These are phyloP conservation scores for Trimorus sp. DNA, from an alignment of 2,888 invertebrate genomes.

Conservation along the genomic window DNA sequence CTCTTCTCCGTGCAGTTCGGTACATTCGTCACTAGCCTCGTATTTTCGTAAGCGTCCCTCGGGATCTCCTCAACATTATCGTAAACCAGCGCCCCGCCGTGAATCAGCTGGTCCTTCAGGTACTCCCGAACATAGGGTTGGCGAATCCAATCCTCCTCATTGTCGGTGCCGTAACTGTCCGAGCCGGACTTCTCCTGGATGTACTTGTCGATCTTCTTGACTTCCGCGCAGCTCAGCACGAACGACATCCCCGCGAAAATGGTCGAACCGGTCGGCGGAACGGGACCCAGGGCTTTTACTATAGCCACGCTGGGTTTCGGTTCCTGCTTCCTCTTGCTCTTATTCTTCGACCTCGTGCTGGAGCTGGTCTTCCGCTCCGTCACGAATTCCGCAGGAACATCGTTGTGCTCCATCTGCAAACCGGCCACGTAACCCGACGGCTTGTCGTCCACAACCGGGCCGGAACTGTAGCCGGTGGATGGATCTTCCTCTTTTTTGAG, in stretches of 20 bases:
- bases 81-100: slow-evolving; percentile 85
- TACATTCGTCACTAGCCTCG: slow-evolving; percentile 86
- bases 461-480: background rate
- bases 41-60: slow-evolving; percentile 83
- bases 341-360: slow-evolving; percentile 80
- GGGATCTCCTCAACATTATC: slow-evolving; percentile 83
- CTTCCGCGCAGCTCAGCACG: slow-evolving; percentile 84
- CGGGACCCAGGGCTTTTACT: slow-evolving; percentile 83
- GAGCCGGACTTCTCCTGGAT: slow-evolving; percentile 77
- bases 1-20: slow-evolving; percentile 89
- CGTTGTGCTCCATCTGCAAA: slow-evolving; percentile 74
- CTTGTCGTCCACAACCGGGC: slow-evolving; percentile 22
- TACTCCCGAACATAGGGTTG: slow-evolving; percentile 83
- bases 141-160: slow-evolving; percentile 83
- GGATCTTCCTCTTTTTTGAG: background rate
- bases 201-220: slow-evolving; percentile 74
- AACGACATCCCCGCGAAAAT: slow-evolving; percentile 83
- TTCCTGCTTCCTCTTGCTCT: slow-evolving; percentile 77
- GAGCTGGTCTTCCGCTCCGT: slow-evolving; percentile 61
- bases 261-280: slow-evolving; percentile 81
- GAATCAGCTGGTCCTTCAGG: slow-evolving; percentile 84
- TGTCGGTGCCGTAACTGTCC: slow-evolving; percentile 82
- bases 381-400: slow-evolving; percentile 69
- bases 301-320: slow-evolving; percentile 83
- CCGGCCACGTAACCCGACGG: slow-evolving; percentile 62